Base-by-base conservation (phyloP, 2,797 vertebrate genomes). In the Tapirus indicus region DNA sequence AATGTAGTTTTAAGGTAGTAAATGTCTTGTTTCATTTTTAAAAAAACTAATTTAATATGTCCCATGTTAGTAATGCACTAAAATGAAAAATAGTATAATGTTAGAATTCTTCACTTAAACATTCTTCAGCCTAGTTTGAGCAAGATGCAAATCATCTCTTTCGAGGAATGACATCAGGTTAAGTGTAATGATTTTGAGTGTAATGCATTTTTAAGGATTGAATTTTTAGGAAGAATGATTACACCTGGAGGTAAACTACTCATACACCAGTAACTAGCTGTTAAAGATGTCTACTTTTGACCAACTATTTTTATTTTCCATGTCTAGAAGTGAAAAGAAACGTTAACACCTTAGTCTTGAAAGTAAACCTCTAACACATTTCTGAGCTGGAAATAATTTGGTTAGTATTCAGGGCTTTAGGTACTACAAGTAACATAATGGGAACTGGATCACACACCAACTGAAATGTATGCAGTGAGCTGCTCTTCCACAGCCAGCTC, bases 81-180 rank as follows among this genome's bases (percentile, higher is more conserved):
- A 92, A 80, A 66, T 82, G 27, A 38, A 87, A 95, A 92, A 68
- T 27, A 72, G 12, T 49, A 56, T 75, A 79, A 78, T 60, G 27
- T 82, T 78, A 96, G 27, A 85, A 54, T 79, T 93, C 44, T 94
- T 91, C 3, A 21, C 25, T 91, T 82, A 91, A 84, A 91, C 64
- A 7, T 41, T 83, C 20, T 58, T 75, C 52, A 82, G 11, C 25
- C 80, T 75, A 91, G 29, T 79, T 56, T 66, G 18, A 88, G 25
- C 20, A 77, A 44, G 12, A 66, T 49, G 12, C 20, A 94, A 94
- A 64, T 49, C 58, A 49, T 18, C 17, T 3, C 58, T 88, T 56
- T 69, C 38, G 9, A 89, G 17, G 71, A 93, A 49, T 88, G 60
- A 78, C 58, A 54, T 8, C 6, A 52, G 21, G 14, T 5, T 44